Evolutionary conservation across 2,888 invertebrate species (phyloP).

Genomic region (Leptinotarsa tumamoca): DNA sequence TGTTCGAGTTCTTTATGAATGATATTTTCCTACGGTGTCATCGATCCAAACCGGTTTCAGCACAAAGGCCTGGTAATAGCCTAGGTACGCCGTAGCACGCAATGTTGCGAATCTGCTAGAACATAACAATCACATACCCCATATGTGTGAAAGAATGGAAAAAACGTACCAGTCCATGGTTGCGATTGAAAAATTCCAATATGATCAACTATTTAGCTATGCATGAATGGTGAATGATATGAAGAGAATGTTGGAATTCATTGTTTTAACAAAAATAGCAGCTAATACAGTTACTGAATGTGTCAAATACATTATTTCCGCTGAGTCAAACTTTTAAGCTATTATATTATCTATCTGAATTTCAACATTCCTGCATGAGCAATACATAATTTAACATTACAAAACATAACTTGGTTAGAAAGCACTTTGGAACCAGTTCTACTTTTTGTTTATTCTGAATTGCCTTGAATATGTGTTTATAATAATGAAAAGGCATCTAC

Average conservation of each 20-base stretch:
- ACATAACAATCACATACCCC: conserved; percentile 66
- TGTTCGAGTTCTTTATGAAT: conserved; percentile 51
- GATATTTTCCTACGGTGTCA: conserved; percentile 59
- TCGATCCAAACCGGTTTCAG: conserved; percentile 49
- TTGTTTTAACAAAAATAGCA: not conserved
- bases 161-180: conserved; percentile 52
- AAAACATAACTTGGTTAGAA: too few species aligned
- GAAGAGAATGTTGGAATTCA: conserved; percentile 16
- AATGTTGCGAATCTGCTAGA: conserved; percentile 60
- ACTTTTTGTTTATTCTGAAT: too few species aligned
- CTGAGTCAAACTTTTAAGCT: not conserved
- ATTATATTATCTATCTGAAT: not conserved
- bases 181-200: not conserved
- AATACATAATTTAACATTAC: too few species aligned
- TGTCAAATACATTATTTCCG: too few species aligned
- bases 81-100: conserved; percentile 50
- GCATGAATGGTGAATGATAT: not conserved
- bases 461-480: too few species aligned
- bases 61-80: conserved; percentile 39
- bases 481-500: too few species aligned
- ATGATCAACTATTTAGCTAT: not conserved
- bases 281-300: too few species aligned
- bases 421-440: too few species aligned
- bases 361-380: not conserved
- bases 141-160: conserved; percentile 64